Base-by-base conservation (phyloP, 2,888 invertebrate genomes). In the Trichogramma evanescens region DNA sequence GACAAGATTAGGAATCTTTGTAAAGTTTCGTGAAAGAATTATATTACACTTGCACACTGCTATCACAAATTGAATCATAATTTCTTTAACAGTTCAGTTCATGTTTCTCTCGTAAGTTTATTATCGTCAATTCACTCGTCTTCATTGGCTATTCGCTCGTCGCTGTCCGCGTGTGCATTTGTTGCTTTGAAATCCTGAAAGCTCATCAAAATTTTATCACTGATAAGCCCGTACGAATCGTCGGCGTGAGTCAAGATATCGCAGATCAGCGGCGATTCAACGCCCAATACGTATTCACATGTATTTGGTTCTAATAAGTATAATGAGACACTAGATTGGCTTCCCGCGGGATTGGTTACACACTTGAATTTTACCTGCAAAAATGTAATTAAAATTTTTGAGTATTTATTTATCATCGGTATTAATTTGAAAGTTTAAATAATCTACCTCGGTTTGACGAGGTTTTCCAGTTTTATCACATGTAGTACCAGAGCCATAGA, bases 271-370 rank as follows among this genome's bases (percentile, higher is more conserved):
- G 91, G 89, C 0, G 96, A 94, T 74, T 97, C 96, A 0, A 98
- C 93, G n/a, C 91, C 93, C 56, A 99, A 80, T 58, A 95, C 88
- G 75, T 98, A 98, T 78, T 95, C 91, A 74, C 98, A 98, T 0
- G 91, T 89, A 72, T 88, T 86, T 0, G 97, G 96, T 74, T 98
- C 98, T 4, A 94, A 78, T 26, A 98, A 80, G 75, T 92, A 95
- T 61, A 97, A 82, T 0, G 93, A 89, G 0, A 96, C 91, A 64
- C 92, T 86, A 10, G 91, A 89, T 1, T 89, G 85, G 72, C 87
- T 91, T 0, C 84, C 83, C 0, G 85, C 82, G 6, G 70, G 68
- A 69, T 86, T 85, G 64, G 86, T 86, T 8, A 86, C 75, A 70
- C 93, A 93, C 71, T 90, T 92, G 1, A 93, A 78, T 72, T 90